Base-by-base conservation (phyloP, 2,888 invertebrate genomes). In the Chrysolina oricalcia region DNA sequence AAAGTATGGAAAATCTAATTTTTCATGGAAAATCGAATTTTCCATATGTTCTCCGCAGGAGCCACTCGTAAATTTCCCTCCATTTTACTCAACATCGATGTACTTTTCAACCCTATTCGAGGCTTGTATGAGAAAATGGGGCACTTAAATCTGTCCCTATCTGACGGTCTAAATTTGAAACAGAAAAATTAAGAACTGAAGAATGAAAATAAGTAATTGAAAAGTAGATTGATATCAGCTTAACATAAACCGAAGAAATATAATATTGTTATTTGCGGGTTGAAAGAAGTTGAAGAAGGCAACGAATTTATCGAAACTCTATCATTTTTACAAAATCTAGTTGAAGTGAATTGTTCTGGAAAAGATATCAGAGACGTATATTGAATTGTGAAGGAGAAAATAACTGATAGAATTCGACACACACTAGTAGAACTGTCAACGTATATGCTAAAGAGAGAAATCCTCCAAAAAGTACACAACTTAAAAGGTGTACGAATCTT, bases 361-460 rank as follows among this genome's bases (percentile, higher is more conserved):
- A 59, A 59, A n/a, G 59, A 59, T 59, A 59, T 59, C 21, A 59
- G 59, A 59, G 59, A 59, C 59, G 59, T 23, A 19, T 59, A 19
- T 59, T 19, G 59, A 19, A 59, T 59, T 59, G 59, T 10, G 21
- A 59, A 59, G 21, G 21, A 59, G n/a, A n/a, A n/a, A n/a, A n/a
- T n/a, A n/a, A n/a, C n/a, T n/a, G n/a, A n/a, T n/a, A n/a, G n/a
- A n/a, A n/a, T n/a, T n/a, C n/a, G n/a, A n/a, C n/a, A n/a, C n/a
- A n/a, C n/a, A n/a, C n/a, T n/a, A n/a, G n/a, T n/a, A n/a, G n/a
- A n/a, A n/a, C n/a, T n/a, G n/a, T n/a, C n/a, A n/a, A n/a, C n/a
- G n/a, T n/a, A n/a, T 10, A 19, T 4, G n/a, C 5, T 59, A 3
- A 59, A 23, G 59, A n/a, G 10, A 59, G 21, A 59, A 59, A 15